Evolutionary conservation across 2,113 vertebrate species (phyloP).

Genomic region (Sylvilagus bachmani): DNA sequence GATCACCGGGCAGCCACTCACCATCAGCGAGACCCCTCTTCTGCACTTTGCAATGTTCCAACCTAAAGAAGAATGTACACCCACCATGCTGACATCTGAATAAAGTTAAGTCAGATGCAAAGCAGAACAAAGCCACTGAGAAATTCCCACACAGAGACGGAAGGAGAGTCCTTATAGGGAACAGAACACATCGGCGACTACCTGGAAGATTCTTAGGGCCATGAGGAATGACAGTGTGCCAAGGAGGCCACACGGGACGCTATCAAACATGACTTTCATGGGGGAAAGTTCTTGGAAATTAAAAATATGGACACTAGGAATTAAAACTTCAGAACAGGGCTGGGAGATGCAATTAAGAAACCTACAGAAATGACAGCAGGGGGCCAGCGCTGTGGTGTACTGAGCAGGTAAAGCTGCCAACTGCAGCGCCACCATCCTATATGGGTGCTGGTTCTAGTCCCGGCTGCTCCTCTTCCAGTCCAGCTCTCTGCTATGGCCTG

Average conservation of each 20-base stretch:
- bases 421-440: too few species aligned
- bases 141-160: neutral
- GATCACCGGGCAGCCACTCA: neutral
- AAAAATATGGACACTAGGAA: constrained; percentile 24
- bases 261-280: constrained; percentile 40
- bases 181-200: neutral
- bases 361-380: constrained; percentile 5
- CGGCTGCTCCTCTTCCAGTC: too few species aligned
- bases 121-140: neutral
- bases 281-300: constrained; percentile 28
- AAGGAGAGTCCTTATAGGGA: neutral
- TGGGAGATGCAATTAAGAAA: neutral
- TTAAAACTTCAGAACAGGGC: constrained; percentile 1
- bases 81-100: neutral
- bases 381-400: too few species aligned
- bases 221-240: neutral
- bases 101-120: constrained; percentile 8
- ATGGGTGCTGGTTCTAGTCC: too few species aligned
- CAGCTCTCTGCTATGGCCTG: too few species aligned
- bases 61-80: neutral
- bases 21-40: neutral
- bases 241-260: neutral
- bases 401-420: too few species aligned
- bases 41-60: neutral
- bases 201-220: neutral